Evolutionary conservation across 1,140 invertebrate genomes (phyloP).

Genomic region (Temnothorax longispinosus): DNA sequence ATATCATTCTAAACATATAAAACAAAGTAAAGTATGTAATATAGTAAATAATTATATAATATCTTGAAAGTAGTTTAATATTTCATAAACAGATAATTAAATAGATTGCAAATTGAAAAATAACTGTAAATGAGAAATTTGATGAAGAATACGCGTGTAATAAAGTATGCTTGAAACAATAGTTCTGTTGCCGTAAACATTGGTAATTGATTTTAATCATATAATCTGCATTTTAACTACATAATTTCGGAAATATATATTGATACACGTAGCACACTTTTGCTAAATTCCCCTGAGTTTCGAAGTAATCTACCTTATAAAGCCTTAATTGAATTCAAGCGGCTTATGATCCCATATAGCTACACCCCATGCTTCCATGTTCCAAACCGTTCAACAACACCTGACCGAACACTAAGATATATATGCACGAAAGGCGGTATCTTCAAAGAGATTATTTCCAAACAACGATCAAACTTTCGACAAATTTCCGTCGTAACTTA

Average conservation of each 20-base stretch:
- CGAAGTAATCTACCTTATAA: slow-evolving; percentile 53
- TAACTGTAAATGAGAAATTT: background rate
- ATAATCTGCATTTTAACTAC: slow-evolving; percentile 21
- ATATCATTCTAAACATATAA: background rate
- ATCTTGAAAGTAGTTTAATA: background rate
- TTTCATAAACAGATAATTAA: background rate
- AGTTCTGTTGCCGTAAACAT: background rate
- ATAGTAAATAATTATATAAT: background rate
- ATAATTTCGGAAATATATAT: slow-evolving; percentile 21
- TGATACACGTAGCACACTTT: slow-evolving; percentile 28
- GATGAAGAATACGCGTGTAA: background rate
- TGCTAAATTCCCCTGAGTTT: slow-evolving; percentile 34
- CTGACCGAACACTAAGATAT: slow-evolving; percentile 32
- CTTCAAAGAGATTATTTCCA: slow-evolving; percentile 39
- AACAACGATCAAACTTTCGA: slow-evolving; percentile 23
- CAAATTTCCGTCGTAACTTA: slow-evolving; percentile 8
- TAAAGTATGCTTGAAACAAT: background rate
- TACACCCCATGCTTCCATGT: background rate
- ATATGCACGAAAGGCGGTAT: background rate
- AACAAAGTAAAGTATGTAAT: background rate
- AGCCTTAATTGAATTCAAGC: slow-evolving; percentile 64
- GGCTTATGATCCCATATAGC: slow-evolving; percentile 45
- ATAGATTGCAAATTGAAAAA: background rate
- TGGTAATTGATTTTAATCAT: slow-evolving; percentile 25
- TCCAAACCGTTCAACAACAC: slow-evolving; percentile 55